Conservation (phyloP, 2,797 vertebrate genomes). For the Discoglossus pictus region DNA sequence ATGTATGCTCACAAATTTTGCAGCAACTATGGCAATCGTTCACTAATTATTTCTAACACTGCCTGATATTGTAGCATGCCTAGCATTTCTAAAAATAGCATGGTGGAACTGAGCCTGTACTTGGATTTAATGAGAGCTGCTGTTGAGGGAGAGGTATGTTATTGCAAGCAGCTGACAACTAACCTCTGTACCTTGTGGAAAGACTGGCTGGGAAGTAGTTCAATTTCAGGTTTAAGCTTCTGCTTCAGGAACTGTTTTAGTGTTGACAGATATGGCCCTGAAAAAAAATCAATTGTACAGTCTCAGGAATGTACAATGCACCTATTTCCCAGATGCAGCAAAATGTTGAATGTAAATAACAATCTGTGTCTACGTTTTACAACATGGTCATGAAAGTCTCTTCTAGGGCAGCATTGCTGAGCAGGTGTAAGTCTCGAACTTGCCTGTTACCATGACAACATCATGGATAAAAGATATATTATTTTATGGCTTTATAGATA, state of each 20-base stretch:
- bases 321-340: slow-evolving; percentile 25
- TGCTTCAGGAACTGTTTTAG: slow-evolving; percentile 39
- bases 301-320: slow-evolving; percentile 19
- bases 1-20: slow-evolving; percentile 29
- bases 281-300: slow-evolving; percentile 30
- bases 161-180: slow-evolving; percentile 44
- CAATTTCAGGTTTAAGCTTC: slow-evolving; percentile 35
- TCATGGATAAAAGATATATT: slow-evolving; percentile 26
- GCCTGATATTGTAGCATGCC: slow-evolving; percentile 25
- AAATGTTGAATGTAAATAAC: slow-evolving; percentile 41
- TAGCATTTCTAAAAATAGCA: slow-evolving; percentile 37
- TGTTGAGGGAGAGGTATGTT: slow-evolving; percentile 40
- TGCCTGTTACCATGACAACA: slow-evolving; percentile 38
- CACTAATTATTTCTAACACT: slow-evolving; percentile 32
- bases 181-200: slow-evolving; percentile 39
- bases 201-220: slow-evolving; percentile 41
- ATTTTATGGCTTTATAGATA: slow-evolving; percentile 30
- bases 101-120: slow-evolving; percentile 13
- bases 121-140: slow-evolving; percentile 46
- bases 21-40: slow-evolving; percentile 2
- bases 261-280: slow-evolving; percentile 31
- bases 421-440: slow-evolving; percentile 9
- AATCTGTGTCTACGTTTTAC: slow-evolving; percentile 37
- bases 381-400: slow-evolving; percentile 19
- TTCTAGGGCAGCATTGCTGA: slow-evolving; percentile 23